Evolutionary conservation across 1,140 invertebrate genomes (phyloP).

Genomic region (Aphidius ervi): DNA sequence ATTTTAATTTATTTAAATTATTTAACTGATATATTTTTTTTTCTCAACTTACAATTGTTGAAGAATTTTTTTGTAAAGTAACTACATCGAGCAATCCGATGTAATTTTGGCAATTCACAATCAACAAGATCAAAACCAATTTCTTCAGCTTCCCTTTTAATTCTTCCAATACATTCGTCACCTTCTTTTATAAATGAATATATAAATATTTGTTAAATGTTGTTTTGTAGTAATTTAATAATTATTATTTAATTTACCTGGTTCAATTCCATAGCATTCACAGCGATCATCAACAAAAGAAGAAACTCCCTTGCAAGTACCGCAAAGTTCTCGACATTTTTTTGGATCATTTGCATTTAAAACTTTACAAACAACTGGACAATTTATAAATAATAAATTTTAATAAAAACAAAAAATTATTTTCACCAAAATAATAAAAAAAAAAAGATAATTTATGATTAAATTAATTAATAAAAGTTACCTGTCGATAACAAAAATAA

Average conservation of each 20-base stretch:
- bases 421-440: background rate
- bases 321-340: conserved; percentile 25
- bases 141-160: conserved; percentile 20
- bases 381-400: background rate
- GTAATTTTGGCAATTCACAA: conserved; percentile 17
- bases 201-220: background rate
- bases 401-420: background rate
- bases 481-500: background rate
- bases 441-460: background rate
- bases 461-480: background rate
- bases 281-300: conserved; percentile 22
- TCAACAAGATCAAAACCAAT: conserved; percentile 17
- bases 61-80: background rate
- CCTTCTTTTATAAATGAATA: background rate
- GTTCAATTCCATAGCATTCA: conserved; percentile 24
- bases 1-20: background rate
- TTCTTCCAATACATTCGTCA: conserved; percentile 7
- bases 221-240: background rate
- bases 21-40: background rate
- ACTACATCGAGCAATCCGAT: conserved; percentile 22
- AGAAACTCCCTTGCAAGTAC: conserved; percentile 18
- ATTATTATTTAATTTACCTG: conserved; percentile 23
- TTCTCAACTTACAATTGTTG: background rate
- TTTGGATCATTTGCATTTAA: conserved; percentile 18
- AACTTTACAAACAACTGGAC: conserved; percentile 12